Percentiles rank a stretch among this genome's conserved stretches.
phyloP scores from a whole-genome alignment of 2,113 vertebrate species.

The Tricholaema leucomelas region DNA sequence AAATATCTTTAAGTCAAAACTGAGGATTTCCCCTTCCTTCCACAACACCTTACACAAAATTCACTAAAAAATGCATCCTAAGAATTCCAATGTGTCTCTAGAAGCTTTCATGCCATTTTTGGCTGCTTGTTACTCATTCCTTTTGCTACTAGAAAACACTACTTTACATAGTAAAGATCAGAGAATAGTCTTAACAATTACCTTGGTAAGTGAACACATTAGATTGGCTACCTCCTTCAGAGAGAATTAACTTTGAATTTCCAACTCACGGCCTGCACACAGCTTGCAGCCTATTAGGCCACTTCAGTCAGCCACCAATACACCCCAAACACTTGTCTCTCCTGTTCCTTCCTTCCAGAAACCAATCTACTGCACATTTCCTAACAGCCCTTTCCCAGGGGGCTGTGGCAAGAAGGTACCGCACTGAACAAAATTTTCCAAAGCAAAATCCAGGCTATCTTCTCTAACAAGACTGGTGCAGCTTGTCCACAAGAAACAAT shows the following conservation, averaged over 20 bases:
- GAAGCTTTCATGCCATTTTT: background rate
- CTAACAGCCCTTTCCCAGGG: background rate
- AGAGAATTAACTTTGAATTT: background rate
- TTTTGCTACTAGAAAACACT: background rate
- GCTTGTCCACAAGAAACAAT: too few species aligned
- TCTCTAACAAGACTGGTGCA: background rate
- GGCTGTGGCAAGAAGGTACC: background rate
- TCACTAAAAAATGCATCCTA: background rate
- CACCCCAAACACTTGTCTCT: background rate
- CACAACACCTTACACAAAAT: background rate
- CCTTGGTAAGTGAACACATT: too few species aligned
- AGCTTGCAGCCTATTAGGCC: background rate
- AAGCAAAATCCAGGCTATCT: background rate
- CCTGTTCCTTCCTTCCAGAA: background rate
- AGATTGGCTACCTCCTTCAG: background rate
- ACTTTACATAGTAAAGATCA: background rate
- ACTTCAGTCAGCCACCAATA: background rate
- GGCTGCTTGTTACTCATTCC: background rate
- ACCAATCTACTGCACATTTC: fast-evolving
- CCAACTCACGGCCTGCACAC: background rate
- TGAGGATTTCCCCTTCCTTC: background rate
- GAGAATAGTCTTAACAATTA: background rate
- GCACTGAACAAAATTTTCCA: background rate
- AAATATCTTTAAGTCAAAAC: background rate
- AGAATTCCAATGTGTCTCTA: background rate